A percentile compares a stretch with the other conserved stretches of the same genome.
Conservation (phyloP, 2,797 vertebrate genomes). For the Poecilia gillii region DNA sequence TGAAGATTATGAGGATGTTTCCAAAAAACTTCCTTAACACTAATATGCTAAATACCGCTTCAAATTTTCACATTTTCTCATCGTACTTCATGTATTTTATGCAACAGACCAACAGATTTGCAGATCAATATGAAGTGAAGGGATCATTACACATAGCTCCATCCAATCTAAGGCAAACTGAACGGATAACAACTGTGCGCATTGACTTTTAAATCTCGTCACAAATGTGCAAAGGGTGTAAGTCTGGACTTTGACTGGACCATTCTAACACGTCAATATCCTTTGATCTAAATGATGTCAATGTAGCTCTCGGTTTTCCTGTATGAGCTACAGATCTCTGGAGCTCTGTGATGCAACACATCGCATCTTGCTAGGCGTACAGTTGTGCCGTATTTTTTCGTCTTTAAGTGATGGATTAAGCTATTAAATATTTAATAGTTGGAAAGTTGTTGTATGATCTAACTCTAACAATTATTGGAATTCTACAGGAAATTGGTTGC, state of each 20-base stretch:
- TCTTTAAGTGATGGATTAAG: background rate
- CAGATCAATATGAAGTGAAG: background rate
- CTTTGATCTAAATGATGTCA: background rate
- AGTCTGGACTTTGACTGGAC: background rate
- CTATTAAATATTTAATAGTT: background rate
- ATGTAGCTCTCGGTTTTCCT: background rate
- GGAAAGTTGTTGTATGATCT: background rate
- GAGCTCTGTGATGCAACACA: background rate
- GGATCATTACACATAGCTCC: background rate
- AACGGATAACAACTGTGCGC: background rate
- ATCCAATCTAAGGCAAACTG: background rate
- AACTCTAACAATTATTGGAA: background rate
- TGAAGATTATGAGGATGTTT: slow-evolving; percentile 6
- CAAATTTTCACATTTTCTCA: background rate
- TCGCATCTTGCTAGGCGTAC: background rate
- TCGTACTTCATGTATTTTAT: background rate
- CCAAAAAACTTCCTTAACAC: background rate
- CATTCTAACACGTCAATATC: background rate
- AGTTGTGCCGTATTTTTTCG: background rate
- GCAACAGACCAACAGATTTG: background rate
- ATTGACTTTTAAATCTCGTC: background rate
- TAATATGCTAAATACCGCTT: background rate
- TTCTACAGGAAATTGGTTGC: background rate
- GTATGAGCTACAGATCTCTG: background rate
- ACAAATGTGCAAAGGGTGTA: background rate